Conservation (phyloP, 1,140 invertebrate genomes). For the Pogonomyrmex californicus region DNA sequence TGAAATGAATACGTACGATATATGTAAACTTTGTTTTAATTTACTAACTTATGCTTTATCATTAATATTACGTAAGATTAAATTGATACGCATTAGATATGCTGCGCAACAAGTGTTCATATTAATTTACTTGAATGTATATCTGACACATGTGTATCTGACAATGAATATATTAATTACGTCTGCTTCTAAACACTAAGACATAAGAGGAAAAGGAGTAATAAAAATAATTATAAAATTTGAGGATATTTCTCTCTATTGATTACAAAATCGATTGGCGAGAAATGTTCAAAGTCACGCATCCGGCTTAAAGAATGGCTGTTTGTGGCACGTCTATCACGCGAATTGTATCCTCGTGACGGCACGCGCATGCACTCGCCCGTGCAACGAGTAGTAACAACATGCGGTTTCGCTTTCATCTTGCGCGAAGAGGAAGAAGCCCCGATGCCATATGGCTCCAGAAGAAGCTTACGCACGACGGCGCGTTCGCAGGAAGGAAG, state of each 20-base stretch:
- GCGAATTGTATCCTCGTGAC: constrained; percentile 58
- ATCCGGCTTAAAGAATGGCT: background rate
- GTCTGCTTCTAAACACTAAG: background rate
- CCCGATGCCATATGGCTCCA: constrained; percentile 54
- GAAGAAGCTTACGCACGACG: constrained; percentile 52
- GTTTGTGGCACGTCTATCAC: constrained; percentile 35
- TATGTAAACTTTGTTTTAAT: background rate
- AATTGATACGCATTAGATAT: background rate
- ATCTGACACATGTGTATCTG: background rate
- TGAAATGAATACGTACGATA: background rate
- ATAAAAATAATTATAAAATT: background rate
- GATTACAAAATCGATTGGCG: constrained; percentile 7
- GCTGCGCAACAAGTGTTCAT: too few species aligned
- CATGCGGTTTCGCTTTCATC: constrained; percentile 74
- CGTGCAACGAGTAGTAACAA: constrained; percentile 52
- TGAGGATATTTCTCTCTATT: background rate
- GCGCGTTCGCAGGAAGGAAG: constrained; percentile 79
- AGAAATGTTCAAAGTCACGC: background rate
- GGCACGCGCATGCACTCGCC: constrained; percentile 56
- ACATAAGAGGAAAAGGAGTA: background rate
- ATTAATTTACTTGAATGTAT: background rate
- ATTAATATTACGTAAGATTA: background rate
- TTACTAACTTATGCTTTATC: background rate
- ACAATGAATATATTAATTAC: constrained; percentile 8
- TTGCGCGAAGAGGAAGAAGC: constrained; percentile 48